Evolutionary conservation across 2,113 vertebrate genomes (phyloP), one percentile per base, ranked within the genome.

Genomic region (Notiomystis cincta): DNA sequence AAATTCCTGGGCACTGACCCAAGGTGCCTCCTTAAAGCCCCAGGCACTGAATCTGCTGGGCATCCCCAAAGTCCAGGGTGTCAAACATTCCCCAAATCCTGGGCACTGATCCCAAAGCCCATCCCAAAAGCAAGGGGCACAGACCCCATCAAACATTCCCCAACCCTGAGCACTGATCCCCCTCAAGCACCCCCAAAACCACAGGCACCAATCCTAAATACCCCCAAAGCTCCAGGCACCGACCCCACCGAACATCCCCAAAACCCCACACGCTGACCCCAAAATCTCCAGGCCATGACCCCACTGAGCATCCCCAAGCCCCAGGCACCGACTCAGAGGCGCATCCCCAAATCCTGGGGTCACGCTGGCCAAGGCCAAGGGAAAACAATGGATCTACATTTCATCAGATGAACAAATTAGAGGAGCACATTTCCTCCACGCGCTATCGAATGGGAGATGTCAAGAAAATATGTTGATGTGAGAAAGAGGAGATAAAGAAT

Each of bases 401-500:
- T 82, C 89, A 96, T 90, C 89, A 93, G 96, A 95, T 90, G 96
- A 65, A 77, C 86, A 91, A 95, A 97, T 50, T 21, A 87, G 89
- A 96, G 85, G 75, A 94, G 92, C 71, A 54, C 92, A 53, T 97
- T 96, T 97, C 95, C 96, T 96, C 95, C 95, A 62, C 61, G 18
- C 21, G 51, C 97, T 96, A 93, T 95, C 90, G 8, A 94, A 89
- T 2, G 92, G 93, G 96, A 95, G 96, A 97, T 95, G 97, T 96
- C 95, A 95, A 95, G 95, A 95, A 97, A 97, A 94, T 96, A 96
- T 97, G 97, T 93, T 96, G 96, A 97, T 96, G 97, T 94, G 95
- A 96, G 96, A 97, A 96, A 92, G 90, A 73, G 75, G 95, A 97
- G 97, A 97, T 97, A 97, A 97, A 87, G 94, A 95, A 97, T 95